Base-by-base conservation (phyloP, 2,797 vertebrate species). In the Chrysocyon brachyurus region DNA sequence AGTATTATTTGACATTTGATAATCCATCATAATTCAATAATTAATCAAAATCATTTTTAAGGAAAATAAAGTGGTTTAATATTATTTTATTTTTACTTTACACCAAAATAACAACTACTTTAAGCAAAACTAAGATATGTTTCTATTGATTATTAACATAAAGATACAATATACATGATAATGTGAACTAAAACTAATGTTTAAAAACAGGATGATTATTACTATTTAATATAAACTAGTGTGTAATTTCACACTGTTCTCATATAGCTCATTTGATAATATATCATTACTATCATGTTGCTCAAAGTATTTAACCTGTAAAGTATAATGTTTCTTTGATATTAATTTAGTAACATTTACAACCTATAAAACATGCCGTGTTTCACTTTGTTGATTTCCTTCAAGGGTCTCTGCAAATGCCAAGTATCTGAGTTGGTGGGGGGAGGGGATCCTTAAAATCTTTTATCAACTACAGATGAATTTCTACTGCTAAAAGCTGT, bases 261-360 rank as follows among this genome's bases (percentile, higher is more conserved):
- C 15, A 78, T 92, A 79, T 46, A 59, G 40, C 15, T 95, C 5
- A 91, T 75, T 96, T 97, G 63, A 97, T 96, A 97, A 95, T 90
- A 46, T 86, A 59, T 95, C 17, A 96, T 96, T 98, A 91, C 12
- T 96, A 61, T 90, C 54, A 96, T 90, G 97, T 94, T 33, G 16
- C 54, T 97, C 86, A 56, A 93, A 91, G 15, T 86, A 92, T 88
- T 98, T 98, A 97, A 97, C 36, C 46, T 96, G 83, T 98, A 90
- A 97, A 91, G 0, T 86, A 84, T 54, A 97, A 40, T 96, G 79
- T 96, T 98, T 98, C 33, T 11, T 91, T 96, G 54, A 72, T 97
- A 97, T 70, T 97, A 72, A 92, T 96, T 98, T 97, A 96, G 84
- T 64, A 97, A 4, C 22, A 97, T 96, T 98, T 97, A 83, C 82